Base-by-base conservation (phyloP, 2,113 vertebrate genomes). In the Opisthocomus hoazin region DNA sequence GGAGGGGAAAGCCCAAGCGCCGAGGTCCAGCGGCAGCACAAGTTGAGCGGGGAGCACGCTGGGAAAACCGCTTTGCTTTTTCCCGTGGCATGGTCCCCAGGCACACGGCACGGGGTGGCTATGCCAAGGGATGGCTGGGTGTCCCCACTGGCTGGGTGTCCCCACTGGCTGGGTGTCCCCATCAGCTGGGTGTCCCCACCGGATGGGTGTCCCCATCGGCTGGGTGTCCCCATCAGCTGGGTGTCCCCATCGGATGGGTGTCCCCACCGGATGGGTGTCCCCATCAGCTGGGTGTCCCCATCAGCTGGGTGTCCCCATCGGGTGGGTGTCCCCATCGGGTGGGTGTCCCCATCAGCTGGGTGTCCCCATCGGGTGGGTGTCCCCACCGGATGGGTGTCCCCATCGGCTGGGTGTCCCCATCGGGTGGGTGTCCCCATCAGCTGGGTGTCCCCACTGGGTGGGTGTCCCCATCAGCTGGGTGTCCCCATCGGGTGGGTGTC, bases 41-140 rank as follows among this genome's bases (percentile, higher is more conserved):
- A 6, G 0, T 6, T 17, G 30, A 5, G 3, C 0, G 5, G 69
- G 73, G 16, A 50, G 57, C 1, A 3, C 4, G 3, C 0, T 0
- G 2, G 76, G 61, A 18, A 56, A 29, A 0, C 18, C 0, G 0
- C 22, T 63, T 16, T 15, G 50, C 6, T 58, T 43, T 48, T 18
- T 12, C 30, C 64, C 14, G 26, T 1, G 0, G n/a, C 6, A 48
- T 7, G 11, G 79, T 0, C 29, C 58, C n/a, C 51, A 10, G 63
- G 84, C 22, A 12, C 4, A 9, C 12, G 39, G n/a, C 27, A 12
- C 36, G 4, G 48, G 48, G 20, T 5, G 10, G 36, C 48, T 23
- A 48, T 14, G 41, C 10, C 5, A 1, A 19, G 46, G 74, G 39
- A 34, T 0, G 8, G 39, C 43, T 18, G 68, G 30, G 41, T 15